Evolutionary conservation across 2,888 invertebrate genomes (phyloP), one percentile per base, ranked within the genome.

Genomic region (Melieria omissa): DNA sequence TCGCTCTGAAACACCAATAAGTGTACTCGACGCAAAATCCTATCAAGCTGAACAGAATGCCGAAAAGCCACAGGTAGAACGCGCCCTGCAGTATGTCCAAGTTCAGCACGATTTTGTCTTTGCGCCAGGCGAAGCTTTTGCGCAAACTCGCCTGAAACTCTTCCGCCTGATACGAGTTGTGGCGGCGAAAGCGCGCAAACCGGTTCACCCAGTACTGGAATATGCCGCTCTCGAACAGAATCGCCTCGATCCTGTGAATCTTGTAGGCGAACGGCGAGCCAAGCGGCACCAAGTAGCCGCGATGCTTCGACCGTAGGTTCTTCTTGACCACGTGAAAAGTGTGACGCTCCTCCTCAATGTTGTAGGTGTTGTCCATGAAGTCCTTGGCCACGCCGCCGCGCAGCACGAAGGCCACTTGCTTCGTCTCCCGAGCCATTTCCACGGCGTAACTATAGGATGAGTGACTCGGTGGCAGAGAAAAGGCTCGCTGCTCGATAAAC

Each of bases 51-150:
- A 68, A 61, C 16, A 61, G 16, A 14, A 68, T 44, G 12, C 85
- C 84, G 57, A 85, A 76, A 1, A 78, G 12, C 84, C 82, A 85
- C 3, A 85, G 67, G 73, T 81, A 85, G 49, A 85, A 85, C 5
- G 83, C 81, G 5, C 85, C 84, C 61, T 85, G 86, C 7, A 85
- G 55, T 41, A 83, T 80, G 8, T 81, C 78, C 76, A 85, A 57
- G 14, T 78, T 81, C 4, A 86, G 70, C 0, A 81, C 83, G 0
- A 83, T 82, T 75, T 47, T 58, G 8, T 8, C 79, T 42, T 60
- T 5, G 12, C 42, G 60, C 60, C 10, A 12, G 10, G 29, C 6
- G 5, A n/a, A 12, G 14, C n/a, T 9, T 52, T 52, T 6, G 5
- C 52, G 5, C 10, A 72, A 57, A n/a, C 70, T 74, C 46, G 54